Conservation (phyloP, 2,888 invertebrate genomes). For the Linnaemya vulpina region DNA sequence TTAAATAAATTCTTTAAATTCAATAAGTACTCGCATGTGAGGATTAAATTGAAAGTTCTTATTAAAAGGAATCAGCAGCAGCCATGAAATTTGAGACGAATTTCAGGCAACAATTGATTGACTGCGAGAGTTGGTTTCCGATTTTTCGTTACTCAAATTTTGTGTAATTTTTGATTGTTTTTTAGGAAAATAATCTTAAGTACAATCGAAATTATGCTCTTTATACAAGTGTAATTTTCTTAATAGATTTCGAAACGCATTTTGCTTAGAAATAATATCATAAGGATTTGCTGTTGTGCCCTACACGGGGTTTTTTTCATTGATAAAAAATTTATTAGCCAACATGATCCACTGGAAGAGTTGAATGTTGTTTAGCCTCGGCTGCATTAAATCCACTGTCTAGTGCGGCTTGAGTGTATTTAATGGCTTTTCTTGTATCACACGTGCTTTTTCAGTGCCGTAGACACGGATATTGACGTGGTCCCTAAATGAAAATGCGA, state of each 20-base stretch:
- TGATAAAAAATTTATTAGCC: no score
- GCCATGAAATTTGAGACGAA: constrained; percentile 70
- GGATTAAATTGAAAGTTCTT: constrained; percentile 59
- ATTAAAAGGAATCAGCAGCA: constrained; percentile 29
- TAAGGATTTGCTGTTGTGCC: not conserved
- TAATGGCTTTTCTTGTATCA: no score
- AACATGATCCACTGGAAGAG: no score
- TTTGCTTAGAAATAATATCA: not conserved
- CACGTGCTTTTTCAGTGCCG: no score
- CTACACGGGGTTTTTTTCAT: not conserved
- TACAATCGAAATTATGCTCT: constrained; percentile 50
- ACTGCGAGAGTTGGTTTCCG: not conserved
- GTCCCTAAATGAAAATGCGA: no score
- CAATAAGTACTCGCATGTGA: constrained; percentile 34
- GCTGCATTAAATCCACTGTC: no score
- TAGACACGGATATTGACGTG: no score
- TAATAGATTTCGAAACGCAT: not conserved
- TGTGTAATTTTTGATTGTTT: constrained; percentile 26
- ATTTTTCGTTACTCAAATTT: constrained; percentile 6
- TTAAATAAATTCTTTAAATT: constrained; percentile 49
- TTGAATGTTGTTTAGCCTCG: no score
- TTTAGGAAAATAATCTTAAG: constrained; percentile 47
- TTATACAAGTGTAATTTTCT: constrained; percentile 5
- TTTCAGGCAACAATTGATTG: constrained; percentile 37
- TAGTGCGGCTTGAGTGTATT: no score